Conservation (phyloP, 2,888 invertebrate species). For the Cheilosia vulpina region DNA sequence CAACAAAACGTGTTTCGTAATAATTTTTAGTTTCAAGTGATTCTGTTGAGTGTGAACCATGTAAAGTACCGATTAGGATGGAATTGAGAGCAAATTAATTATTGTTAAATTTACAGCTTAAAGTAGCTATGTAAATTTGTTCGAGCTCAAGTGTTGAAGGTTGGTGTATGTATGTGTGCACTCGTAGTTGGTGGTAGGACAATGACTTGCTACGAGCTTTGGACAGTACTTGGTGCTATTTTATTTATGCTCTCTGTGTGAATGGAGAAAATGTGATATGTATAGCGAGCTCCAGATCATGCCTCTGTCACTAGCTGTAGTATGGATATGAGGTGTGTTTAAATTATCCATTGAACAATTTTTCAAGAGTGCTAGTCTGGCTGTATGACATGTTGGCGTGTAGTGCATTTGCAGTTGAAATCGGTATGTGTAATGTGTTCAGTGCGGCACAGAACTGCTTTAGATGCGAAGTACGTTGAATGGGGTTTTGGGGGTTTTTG, state of each 20-base stretch:
- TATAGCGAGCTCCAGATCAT: too few species aligned
- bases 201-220: constrained; percentile 1
- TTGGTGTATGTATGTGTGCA: not conserved
- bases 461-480: too few species aligned
- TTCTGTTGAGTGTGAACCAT: constrained; percentile 19
- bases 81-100: constrained; percentile 30
- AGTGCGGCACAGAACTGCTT: too few species aligned
- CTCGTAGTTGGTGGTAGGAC: not conserved
- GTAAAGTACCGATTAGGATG: constrained; percentile 16
- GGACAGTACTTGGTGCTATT: not conserved
- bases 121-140: not conserved
- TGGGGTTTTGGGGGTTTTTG: too few species aligned
- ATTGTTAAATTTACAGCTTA: constrained; percentile 15
- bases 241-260: not conserved
- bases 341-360: too few species aligned
- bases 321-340: too few species aligned
- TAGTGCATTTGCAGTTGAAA: too few species aligned
- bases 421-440: too few species aligned
- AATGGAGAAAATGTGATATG: not conserved
- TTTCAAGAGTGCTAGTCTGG: too few species aligned
- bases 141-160: not conserved
- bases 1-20: constrained; percentile 52
- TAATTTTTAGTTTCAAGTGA: constrained; percentile 24
- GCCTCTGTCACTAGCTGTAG: too few species aligned
- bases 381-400: too few species aligned